These are phyloP conservation scores for Epinotia demarniana DNA, from an alignment of 2,888 invertebrate genomes.

Conservation along the genomic window DNA sequence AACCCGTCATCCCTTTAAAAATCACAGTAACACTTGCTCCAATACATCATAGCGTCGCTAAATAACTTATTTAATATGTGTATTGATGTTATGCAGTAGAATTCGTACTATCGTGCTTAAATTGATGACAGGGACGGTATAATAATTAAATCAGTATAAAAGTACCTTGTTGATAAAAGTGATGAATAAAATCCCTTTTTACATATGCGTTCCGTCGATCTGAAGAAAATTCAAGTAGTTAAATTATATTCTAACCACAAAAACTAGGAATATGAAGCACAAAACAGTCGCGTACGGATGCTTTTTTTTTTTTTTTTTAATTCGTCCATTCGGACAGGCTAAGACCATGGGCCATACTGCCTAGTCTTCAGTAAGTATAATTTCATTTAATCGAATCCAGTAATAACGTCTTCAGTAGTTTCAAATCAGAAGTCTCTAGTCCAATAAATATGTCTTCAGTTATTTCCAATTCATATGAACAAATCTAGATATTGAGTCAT, in stretches of 20 bases:
- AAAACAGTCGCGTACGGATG: neutral
- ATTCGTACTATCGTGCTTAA: neutral
- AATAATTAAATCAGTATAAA: neutral
- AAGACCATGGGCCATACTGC: no score
- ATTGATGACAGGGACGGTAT: neutral
- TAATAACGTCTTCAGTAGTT: no score
- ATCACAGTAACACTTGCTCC: neutral
- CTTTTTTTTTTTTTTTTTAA: no score
- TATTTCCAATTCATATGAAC: no score
- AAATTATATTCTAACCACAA: slow-evolving; percentile 1
- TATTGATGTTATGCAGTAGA: neutral
- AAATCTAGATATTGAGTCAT: no score
- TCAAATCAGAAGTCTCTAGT: no score
- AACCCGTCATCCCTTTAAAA: neutral
- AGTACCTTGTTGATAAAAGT: slow-evolving; percentile 9
- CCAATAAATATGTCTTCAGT: no score
- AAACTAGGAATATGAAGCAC: neutral
- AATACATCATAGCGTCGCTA: neutral
- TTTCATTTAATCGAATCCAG: no score
- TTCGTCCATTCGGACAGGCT: no score
- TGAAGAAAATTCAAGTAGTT: neutral
- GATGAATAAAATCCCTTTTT: neutral
- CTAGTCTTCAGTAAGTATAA: no score
- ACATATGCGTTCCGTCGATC: neutral
- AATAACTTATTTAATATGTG: neutral